Evolutionary conservation across 2,888 invertebrate species (phyloP).

Genomic region (Eledona agricola): DNA sequence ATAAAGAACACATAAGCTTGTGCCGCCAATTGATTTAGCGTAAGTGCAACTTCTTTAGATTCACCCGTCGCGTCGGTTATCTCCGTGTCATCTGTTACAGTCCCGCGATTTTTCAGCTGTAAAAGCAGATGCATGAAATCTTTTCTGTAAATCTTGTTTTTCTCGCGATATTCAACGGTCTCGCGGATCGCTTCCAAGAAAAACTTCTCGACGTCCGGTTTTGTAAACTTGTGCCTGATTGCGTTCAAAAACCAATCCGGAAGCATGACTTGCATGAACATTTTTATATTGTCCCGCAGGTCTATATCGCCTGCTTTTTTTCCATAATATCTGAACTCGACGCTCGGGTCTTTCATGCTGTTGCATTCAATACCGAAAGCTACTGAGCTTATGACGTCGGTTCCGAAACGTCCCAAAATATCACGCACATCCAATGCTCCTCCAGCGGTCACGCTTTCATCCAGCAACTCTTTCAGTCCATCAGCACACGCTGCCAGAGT

Average conservation of each 20-base stretch:
- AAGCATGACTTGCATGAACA: constrained; percentile 16
- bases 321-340: constrained; percentile 60
- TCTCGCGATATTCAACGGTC: constrained; percentile 58
- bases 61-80: constrained; percentile 16
- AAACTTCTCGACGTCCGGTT: constrained; percentile 36
- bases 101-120: constrained; percentile 57
- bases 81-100: constrained; percentile 41
- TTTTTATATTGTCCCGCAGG: constrained; percentile 17
- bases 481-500: constrained; percentile 50
- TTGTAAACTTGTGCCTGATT: constrained; percentile 14
- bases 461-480: constrained; percentile 63
- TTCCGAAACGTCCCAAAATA: constrained; percentile 64
- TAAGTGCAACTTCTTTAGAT: constrained; percentile 28
- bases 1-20: constrained; percentile 42
- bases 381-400: constrained; percentile 66
- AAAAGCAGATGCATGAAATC: constrained; percentile 65
- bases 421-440: constrained; percentile 57
- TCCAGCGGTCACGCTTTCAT: constrained; percentile 45
- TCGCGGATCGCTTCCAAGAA: constrained; percentile 53
- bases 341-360: constrained; percentile 64
- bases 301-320: constrained; percentile 31
- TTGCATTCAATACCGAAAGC: constrained; percentile 69
- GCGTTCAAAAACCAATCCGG: constrained; percentile 13
- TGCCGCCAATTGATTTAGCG: constrained; percentile 38
- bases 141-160: constrained; percentile 57